phyloP scores from a whole-genome alignment of 2,113 vertebrate genomes.

The Cottus gobio region DNA sequence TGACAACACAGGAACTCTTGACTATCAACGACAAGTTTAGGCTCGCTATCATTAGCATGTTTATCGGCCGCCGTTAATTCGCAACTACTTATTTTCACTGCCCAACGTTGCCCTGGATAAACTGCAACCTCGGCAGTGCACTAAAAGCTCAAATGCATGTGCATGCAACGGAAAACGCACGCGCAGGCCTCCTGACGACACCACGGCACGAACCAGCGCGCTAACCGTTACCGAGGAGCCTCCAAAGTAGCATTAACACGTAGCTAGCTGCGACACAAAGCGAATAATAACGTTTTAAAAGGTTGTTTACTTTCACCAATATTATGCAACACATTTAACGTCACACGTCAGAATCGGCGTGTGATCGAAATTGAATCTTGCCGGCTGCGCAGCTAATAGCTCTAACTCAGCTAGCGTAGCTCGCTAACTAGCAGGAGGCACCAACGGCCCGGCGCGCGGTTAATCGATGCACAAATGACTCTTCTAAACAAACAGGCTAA shows the following conservation, averaged over 20 bases:
- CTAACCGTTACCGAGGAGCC: background rate
- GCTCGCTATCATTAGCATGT: slow-evolving; percentile 4
- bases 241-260: slow-evolving; percentile 17
- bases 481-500: slow-evolving; percentile 51
- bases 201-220: slow-evolving; percentile 29
- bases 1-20: slow-evolving; percentile 40
- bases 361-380: slow-evolving; percentile 31
- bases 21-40: slow-evolving; percentile 4
- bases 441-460: slow-evolving; percentile 47
- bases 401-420: slow-evolving; percentile 38
- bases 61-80: background rate
- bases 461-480: slow-evolving; percentile 54
- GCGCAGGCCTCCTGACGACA: slow-evolving; percentile 42
- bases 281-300: background rate
- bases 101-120: slow-evolving; percentile 41
- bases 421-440: slow-evolving; percentile 27
- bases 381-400: slow-evolving; percentile 66
- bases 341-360: background rate
- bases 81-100: background rate
- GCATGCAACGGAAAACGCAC: slow-evolving; percentile 64
- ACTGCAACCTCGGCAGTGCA: slow-evolving; percentile 46
- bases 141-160: slow-evolving; percentile 58
- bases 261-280: background rate
- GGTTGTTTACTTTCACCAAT: background rate
- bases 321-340: background rate